A percentile compares a stretch with the other conserved stretches of the same genome.
phyloP scores from a whole-genome alignment of 2,888 invertebrate genomes.

The Drosophila mimica region DNA sequence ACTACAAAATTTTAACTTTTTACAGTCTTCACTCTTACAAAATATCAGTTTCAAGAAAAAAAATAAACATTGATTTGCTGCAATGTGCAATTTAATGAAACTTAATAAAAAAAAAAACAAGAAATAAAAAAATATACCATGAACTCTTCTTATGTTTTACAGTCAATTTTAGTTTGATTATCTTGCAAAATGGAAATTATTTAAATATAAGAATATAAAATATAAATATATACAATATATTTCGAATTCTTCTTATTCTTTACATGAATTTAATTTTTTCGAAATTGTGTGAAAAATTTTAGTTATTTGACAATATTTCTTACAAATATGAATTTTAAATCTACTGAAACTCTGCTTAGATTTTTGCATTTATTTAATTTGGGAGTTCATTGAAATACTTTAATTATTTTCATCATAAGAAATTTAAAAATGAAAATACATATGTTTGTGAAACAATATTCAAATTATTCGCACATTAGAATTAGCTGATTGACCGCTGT shows the following conservation, averaged over 20 bases:
- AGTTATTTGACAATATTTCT: no score
- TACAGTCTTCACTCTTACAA: background rate
- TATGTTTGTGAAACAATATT: background rate
- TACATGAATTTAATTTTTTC: background rate
- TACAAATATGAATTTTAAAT: background rate
- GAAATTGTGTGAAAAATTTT: no score
- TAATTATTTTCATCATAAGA: background rate
- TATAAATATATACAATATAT: no score
- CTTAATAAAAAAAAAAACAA: background rate
- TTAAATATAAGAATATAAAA: no score
- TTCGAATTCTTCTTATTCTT: no score
- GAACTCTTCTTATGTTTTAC: accelerated
- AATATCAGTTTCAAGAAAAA: background rate
- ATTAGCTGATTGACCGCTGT: background rate
- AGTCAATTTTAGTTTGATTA: background rate
- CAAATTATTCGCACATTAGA: background rate
- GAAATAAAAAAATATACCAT: background rate
- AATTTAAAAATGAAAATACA: no score
- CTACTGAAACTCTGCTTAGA: background rate
- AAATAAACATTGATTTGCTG: background rate
- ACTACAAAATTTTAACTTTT: constrained; percentile 16
- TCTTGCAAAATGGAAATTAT: background rate
- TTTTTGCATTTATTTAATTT: background rate
- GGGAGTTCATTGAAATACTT: background rate
- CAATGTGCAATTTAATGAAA: background rate